Conservation (phyloP, 2,113 vertebrate species). For the Diadophis punctatus region DNA sequence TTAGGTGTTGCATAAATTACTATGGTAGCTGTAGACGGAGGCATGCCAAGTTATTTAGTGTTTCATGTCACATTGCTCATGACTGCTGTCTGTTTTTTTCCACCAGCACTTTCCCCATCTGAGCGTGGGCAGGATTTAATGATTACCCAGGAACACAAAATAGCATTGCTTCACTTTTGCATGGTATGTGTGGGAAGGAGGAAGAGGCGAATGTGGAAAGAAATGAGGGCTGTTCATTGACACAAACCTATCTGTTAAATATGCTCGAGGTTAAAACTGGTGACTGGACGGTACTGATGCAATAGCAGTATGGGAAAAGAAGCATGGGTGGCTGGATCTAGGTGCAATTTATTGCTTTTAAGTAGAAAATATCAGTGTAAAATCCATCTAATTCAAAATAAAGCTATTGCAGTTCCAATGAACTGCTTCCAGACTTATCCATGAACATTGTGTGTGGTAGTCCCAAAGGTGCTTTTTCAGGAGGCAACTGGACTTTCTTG, state of each 20-base stretch:
- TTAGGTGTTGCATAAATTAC: background rate
- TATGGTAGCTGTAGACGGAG: background rate
- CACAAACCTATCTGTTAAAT: background rate
- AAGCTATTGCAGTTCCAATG: background rate
- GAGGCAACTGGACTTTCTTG: no score
- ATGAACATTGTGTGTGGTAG: background rate
- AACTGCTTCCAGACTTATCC: background rate
- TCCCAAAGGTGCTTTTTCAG: no score
- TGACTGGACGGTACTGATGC: background rate
- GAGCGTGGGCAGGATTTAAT: conserved; percentile 15
- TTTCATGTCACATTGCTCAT: background rate
- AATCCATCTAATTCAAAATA: background rate
- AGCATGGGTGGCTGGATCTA: background rate
- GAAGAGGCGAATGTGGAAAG: background rate
- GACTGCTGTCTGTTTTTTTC: background rate
- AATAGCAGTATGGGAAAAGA: background rate
- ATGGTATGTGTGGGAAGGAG: background rate
- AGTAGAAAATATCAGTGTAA: background rate
- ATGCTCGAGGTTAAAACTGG: background rate
- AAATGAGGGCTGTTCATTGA: background rate
- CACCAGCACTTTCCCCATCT: background rate
- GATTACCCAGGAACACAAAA: conserved; percentile 17
- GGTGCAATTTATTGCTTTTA: background rate
- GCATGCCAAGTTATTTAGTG: background rate
- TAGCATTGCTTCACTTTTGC: background rate